Evolutionary conservation across 2,888 invertebrate genomes (phyloP).

Genomic region (Argynnis bischoffii): DNA sequence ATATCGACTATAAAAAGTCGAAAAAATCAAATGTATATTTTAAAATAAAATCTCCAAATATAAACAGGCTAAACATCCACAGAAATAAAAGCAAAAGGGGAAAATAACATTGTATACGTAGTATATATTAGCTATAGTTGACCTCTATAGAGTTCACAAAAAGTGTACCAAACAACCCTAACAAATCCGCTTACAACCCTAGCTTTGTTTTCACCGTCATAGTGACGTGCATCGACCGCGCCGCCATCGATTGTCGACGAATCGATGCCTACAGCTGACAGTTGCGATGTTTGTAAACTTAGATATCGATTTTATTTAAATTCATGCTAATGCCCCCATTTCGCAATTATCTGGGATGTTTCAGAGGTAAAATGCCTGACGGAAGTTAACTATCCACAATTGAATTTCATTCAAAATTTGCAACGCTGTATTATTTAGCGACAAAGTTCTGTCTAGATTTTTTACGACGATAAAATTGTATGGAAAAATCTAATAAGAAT

Average conservation of each 20-base stretch:
- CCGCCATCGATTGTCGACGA: constrained; percentile 51
- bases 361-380: neutral
- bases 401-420: too few relatives aligned
- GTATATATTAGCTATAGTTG: constrained; percentile 1
- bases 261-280: constrained; percentile 61
- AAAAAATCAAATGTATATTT: too few relatives aligned
- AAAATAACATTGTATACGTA: neutral
- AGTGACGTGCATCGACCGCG: constrained; percentile 60
- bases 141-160: constrained; percentile 5
- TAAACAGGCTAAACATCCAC: too few relatives aligned
- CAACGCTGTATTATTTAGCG: too few relatives aligned
- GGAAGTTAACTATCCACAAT: too few relatives aligned
- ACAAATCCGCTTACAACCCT: constrained; percentile 24
- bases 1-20: too few relatives aligned
- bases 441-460: too few relatives aligned
- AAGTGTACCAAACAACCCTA: constrained; percentile 9
- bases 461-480: too few relatives aligned
- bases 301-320: constrained; percentile 36
- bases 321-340: constrained; percentile 24
- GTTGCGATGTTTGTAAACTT: constrained; percentile 52
- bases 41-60: too few relatives aligned
- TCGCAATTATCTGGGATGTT: neutral
- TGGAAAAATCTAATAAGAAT: too few relatives aligned
- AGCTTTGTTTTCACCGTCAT: constrained; percentile 34
- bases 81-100: neutral